phyloP scores from a whole-genome alignment of 2,797 vertebrate genomes.

The Premnoplex brunnescens region DNA sequence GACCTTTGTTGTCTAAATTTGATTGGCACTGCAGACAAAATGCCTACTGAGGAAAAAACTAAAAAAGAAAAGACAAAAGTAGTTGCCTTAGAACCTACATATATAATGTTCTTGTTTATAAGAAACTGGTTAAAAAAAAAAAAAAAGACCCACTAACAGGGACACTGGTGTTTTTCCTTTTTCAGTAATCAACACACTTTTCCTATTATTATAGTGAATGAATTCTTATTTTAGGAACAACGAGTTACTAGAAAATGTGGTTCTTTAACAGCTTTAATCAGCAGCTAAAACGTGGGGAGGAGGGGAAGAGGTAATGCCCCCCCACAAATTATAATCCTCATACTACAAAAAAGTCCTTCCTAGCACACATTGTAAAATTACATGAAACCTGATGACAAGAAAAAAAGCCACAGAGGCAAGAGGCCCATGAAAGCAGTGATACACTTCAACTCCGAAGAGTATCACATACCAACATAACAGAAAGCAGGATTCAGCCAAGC shows the following conservation, averaged over 20 bases:
- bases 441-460: not conserved
- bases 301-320: not conserved
- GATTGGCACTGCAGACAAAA: not conserved
- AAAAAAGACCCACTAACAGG: not conserved
- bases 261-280: not conserved
- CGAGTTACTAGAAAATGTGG: not conserved
- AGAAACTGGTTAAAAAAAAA: not conserved
- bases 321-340: not conserved
- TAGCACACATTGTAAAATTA: not conserved
- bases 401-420: not conserved
- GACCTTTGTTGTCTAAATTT: not conserved
- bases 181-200: not conserved
- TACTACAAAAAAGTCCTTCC: not conserved
- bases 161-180: not conserved
- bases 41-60: rapidly evolving
- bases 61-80: no score
- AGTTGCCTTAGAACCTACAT: not conserved
- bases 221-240: not conserved
- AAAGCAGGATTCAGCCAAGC: not conserved
- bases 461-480: not conserved
- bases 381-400: not conserved
- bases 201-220: not conserved
- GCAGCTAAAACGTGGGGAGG: not conserved
- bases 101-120: not conserved
- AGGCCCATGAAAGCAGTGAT: not conserved